A percentile compares a stretch with the other conserved stretches of the same genome.
Evolutionary conservation across 2,113 vertebrate species (phyloP).

Genomic region (Oceanites oceanicus): DNA sequence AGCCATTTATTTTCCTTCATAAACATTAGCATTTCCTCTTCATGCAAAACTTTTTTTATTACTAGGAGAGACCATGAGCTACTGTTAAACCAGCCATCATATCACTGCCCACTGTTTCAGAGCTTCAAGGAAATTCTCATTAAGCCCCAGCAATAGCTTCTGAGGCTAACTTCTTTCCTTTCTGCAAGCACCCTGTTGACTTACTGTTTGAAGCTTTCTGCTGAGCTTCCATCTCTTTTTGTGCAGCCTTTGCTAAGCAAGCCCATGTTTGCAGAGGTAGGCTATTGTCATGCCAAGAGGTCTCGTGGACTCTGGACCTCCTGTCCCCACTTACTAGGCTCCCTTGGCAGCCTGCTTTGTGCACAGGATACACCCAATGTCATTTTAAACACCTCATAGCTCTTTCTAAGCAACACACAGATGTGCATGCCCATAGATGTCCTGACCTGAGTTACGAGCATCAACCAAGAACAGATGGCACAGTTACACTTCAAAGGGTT

Average conservation of each 20-base stretch:
- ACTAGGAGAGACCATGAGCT: neutral
- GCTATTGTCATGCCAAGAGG: neutral
- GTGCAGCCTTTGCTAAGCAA: neutral
- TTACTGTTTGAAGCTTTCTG: neutral
- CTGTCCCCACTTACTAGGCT: fast-evolving
- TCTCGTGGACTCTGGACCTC: neutral
- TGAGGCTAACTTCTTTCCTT: neutral
- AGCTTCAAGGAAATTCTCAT: neutral
- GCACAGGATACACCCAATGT: too few relatives aligned
- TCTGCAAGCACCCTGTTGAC: neutral
- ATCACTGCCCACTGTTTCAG: neutral
- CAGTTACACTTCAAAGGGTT: neutral
- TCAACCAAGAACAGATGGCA: neutral
- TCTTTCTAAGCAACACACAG: neutral
- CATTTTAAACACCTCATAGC: neutral
- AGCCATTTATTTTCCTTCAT: neutral
- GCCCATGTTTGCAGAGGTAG: neutral
- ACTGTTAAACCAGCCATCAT: neutral
- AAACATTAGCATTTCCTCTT: neutral
- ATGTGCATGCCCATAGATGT: neutral
- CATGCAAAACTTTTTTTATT: neutral
- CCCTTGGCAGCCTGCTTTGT: neutral
- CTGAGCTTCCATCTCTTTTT: neutral
- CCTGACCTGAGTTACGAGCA: neutral
- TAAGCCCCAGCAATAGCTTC: neutral